Percentiles rank a stretch among this genome's conserved stretches.
phyloP scores from a whole-genome alignment of 2,113 vertebrate species.

The Pluvianellus socialis region DNA sequence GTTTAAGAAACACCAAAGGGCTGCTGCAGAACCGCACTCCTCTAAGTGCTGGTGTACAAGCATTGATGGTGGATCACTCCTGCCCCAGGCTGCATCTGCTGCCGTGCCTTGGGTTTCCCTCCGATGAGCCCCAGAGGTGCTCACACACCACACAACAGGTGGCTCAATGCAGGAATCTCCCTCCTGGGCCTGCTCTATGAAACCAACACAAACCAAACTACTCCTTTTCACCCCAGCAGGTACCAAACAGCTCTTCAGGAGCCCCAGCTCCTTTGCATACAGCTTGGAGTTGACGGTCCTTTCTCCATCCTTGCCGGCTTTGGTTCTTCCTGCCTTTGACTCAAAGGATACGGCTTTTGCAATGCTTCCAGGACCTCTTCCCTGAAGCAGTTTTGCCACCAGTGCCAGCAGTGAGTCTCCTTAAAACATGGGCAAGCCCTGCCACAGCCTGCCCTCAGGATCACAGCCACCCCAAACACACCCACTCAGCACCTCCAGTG shows the following conservation, averaged over 20 bases:
- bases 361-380: neutral
- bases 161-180: neutral
- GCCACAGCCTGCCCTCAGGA: neutral
- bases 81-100: neutral
- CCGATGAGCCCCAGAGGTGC: neutral
- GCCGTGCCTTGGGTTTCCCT: neutral
- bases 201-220: neutral
- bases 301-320: neutral
- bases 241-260: neutral
- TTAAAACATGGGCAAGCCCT: neutral
- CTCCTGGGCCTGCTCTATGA: neutral
- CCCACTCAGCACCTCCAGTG: accelerated
- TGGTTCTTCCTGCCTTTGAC: neutral
- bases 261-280: neutral
- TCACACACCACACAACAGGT: neutral
- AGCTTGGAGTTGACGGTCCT: neutral
- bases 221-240: neutral
- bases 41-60: neutral
- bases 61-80: accelerated
- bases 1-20: neutral
- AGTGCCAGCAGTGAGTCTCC: neutral
- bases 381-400: neutral
- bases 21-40: neutral
- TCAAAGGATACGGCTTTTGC: accelerated
- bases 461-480: neutral